Base-by-base conservation (phyloP, 2,888 invertebrate genomes). In the Pachycephus smyrnensis region DNA sequence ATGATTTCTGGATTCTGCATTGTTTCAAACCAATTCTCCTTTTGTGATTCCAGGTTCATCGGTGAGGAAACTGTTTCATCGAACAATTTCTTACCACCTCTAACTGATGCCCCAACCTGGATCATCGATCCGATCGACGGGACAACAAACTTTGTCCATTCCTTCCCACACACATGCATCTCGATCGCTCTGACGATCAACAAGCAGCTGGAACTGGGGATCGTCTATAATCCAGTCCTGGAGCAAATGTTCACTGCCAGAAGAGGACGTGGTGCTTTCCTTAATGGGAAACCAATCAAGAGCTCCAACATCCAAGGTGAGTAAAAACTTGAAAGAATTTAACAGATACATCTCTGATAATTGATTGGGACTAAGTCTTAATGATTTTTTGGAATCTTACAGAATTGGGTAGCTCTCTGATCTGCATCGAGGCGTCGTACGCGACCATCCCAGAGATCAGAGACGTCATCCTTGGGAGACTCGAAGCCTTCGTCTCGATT, bases 101-200 rank as follows among this genome's bases (percentile, higher is more conserved):
- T 96, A 81, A 96, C 96, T 1, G 93, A 96, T 87, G 94, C 93
- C 15, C 97, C 97, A 31, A 97, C 97, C 0, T 96, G 96, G 96
- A 95, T 97, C 81, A 95, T 96, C 78, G 96, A 97, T 92, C 97
- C 97, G 12, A 96, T 97, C 77, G 97, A 97, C 92, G 97, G 97
- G 36, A 97, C 97, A 1, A 95, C 95, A 75, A 98, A 98, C 92
- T 98, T 97, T 90, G 95, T 97, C 9, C 93, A 94, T 84, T 93
- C 94, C 76, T 94, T 96, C 87, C 96, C 95, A 0, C 94, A 94
- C 80, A 93, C 94, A 4, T 94, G 94, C 82, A 94, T 97, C 81
- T 96, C 96, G 0, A 94, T 96, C 80, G 96, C 94, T 37, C 90
- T 95, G 37, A 86, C 92, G 1, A 92, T 94, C 9, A 93, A 94